Percentiles rank a stretch among this genome's conserved stretches.
phyloP scores from a whole-genome alignment of 2,797 vertebrate genomes.

The Sitta carolinensis region DNA sequence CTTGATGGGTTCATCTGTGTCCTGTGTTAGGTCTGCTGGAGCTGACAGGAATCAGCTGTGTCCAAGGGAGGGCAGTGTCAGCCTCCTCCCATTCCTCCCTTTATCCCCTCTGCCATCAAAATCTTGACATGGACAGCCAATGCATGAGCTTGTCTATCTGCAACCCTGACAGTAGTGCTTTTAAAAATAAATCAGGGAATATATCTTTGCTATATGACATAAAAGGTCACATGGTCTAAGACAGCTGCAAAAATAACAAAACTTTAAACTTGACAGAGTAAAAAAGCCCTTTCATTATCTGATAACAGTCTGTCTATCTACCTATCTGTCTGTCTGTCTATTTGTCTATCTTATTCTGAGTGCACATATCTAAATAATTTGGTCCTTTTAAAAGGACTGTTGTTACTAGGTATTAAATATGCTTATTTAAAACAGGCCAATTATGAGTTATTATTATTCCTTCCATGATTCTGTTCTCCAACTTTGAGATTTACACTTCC shows the following conservation, averaged over 20 bases:
- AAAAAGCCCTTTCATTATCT: neutral
- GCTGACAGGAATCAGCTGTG: neutral
- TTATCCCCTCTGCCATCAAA: neutral
- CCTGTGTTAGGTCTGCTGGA: neutral
- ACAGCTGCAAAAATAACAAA: neutral
- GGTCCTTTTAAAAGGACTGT: neutral
- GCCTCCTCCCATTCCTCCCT: neutral
- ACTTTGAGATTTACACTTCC: neutral
- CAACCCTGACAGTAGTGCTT: neutral
- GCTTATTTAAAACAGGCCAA: neutral
- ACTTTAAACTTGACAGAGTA: neutral
- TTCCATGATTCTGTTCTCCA: neutral
- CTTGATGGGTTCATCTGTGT: neutral
- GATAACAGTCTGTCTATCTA: neutral
- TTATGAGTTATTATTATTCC: neutral
- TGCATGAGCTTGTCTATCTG: neutral
- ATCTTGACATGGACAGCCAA: neutral
- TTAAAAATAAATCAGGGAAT: neutral
- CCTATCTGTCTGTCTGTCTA: too few species aligned
- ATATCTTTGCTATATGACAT: neutral
- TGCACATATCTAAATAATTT: neutral
- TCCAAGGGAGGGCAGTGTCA: fast-evolving
- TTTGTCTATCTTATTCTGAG: neutral
- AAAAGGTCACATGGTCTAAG: neutral
- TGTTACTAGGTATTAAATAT: neutral